Percentiles rank a stretch among this genome's conserved stretches.
Evolutionary conservation across 2,113 vertebrate species (phyloP).

Genomic region (Halichoerus grypus): DNA sequence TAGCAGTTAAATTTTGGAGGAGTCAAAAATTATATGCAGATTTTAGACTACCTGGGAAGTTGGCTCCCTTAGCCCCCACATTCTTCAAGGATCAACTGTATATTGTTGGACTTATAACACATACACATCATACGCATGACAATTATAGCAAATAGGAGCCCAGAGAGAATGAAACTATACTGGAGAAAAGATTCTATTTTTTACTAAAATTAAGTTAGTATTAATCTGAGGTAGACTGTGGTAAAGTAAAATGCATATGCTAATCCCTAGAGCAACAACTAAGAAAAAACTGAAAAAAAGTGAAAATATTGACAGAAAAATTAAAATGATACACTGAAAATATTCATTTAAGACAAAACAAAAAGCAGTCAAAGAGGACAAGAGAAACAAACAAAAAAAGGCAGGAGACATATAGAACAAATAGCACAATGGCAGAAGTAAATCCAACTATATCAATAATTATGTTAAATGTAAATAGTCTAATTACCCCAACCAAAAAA

Average conservation of each 20-base stretch:
- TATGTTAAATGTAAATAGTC: background rate
- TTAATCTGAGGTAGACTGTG: background rate
- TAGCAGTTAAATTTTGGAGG: background rate
- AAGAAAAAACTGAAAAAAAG: constrained; percentile 9
- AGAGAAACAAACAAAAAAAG: background rate
- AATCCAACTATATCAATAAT: constrained; percentile 11
- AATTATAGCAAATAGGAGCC: background rate
- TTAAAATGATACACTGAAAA: constrained; percentile 29
- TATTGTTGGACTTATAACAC: background rate
- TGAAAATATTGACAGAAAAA: background rate
- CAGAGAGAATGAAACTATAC: background rate
- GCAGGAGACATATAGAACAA: background rate
- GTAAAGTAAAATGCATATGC: background rate
- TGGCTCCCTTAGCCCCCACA: background rate
- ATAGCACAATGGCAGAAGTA: background rate
- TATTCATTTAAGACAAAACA: constrained; percentile 12
- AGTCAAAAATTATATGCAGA: background rate
- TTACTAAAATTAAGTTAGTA: constrained; percentile 39
- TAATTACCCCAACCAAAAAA: constrained; percentile 17
- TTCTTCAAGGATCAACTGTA: background rate
- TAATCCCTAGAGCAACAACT: background rate
- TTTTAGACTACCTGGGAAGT: background rate
- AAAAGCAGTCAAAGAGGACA: constrained; percentile 19
- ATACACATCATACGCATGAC: background rate
- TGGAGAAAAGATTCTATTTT: constrained; percentile 41